Percentiles rank a stretch among this genome's conserved stretches.
phyloP scores from a whole-genome alignment of 2,113 vertebrate species.

The Cinclus cinclus region DNA sequence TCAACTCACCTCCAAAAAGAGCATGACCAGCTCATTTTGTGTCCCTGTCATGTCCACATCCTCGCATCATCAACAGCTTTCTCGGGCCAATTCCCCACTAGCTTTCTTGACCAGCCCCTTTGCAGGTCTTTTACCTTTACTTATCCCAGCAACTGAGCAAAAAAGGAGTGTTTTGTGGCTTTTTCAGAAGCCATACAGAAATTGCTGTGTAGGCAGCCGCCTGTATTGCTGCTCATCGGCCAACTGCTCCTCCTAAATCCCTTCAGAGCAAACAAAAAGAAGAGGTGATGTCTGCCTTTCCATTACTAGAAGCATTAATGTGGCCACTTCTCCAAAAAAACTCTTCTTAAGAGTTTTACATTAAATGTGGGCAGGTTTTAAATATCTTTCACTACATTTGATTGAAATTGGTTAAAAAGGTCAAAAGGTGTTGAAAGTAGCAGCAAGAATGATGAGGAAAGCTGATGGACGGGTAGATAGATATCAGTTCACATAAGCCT shows the following conservation, averaged over 20 bases:
- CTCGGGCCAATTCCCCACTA: background rate
- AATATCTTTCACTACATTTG: background rate
- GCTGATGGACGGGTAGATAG: background rate
- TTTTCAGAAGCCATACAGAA: background rate
- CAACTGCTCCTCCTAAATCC: background rate
- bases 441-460: background rate
- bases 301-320: background rate
- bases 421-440: background rate
- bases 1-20: background rate
- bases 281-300: background rate
- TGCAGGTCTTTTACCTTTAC: background rate
- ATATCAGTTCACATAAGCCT: background rate
- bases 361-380: background rate
- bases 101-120: background rate
- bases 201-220: background rate
- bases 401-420: background rate
- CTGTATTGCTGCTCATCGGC: background rate
- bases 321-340: background rate
- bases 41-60: background rate
- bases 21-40: background rate
- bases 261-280: background rate
- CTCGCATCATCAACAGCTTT: background rate
- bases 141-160: background rate
- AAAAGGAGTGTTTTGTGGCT: background rate
- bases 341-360: background rate